Conservation (phyloP, 1,140 invertebrate species). For the Drosophila pandora region DNA sequence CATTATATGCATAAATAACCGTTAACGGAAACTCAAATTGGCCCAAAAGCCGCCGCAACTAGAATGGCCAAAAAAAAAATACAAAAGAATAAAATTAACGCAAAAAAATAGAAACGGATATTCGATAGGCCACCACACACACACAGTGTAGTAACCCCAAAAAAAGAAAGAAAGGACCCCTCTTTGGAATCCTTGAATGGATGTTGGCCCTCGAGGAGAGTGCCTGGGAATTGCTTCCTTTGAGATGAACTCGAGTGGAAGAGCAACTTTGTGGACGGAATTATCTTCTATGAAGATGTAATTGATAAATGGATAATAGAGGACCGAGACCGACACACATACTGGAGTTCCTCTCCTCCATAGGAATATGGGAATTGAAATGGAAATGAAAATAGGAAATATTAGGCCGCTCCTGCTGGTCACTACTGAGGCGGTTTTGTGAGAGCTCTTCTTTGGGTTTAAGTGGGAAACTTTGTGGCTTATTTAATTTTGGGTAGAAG, state of each 20-base stretch:
- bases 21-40: constrained; percentile 42
- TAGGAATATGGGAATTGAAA: constrained; percentile 26
- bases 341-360: not conserved
- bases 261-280: constrained; percentile 43
- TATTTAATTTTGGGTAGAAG: too few species aligned
- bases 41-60: constrained; percentile 13
- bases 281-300: constrained; percentile 49
- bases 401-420: not conserved
- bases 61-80: constrained; percentile 9
- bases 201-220: constrained; percentile 13
- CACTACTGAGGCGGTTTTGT: too few species aligned
- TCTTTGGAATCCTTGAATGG: constrained; percentile 5
- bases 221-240: constrained; percentile 35
- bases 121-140: constrained; percentile 17
- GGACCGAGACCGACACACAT: not conserved
- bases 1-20: constrained; percentile 50
- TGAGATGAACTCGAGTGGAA: constrained; percentile 47
- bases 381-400: not conserved
- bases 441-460: too few species aligned
- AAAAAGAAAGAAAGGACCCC: not conserved
- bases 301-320: constrained; percentile 34
- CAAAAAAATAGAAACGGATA: constrained; percentile 9
- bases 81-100: constrained; percentile 30
- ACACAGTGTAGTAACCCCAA: not conserved
- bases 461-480: too few species aligned